Evolutionary conservation across 2,797 vertebrate species (phyloP).

Genomic region (Poeciliopsis presidionis): DNA sequence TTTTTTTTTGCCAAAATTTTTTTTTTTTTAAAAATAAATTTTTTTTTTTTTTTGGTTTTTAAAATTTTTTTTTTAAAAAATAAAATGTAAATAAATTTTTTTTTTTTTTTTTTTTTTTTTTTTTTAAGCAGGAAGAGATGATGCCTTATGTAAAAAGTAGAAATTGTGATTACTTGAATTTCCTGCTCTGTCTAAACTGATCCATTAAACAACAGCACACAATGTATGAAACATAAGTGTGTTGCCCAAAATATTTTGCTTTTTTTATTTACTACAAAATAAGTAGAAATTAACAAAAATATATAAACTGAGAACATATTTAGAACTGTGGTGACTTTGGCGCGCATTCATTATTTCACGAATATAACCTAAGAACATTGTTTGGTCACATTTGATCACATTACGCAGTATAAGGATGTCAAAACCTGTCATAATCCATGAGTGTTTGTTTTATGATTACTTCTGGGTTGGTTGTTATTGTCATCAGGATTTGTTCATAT

Average conservation of each 20-base stretch:
- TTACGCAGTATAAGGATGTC: background rate
- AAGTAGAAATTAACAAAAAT: background rate
- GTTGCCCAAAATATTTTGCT: background rate
- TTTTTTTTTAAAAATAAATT: too few species aligned
- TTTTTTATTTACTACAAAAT: background rate
- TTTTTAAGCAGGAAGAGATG: background rate
- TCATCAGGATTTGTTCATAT: background rate
- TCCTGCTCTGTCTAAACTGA: background rate
- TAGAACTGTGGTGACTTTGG: background rate
- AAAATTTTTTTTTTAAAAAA: too few species aligned
- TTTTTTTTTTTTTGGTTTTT: too few species aligned
- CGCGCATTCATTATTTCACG: background rate
- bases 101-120: too few species aligned
- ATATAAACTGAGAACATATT: background rate
- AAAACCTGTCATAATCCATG: background rate
- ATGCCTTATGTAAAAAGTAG: background rate
- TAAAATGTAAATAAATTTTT: too few species aligned
- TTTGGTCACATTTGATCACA: background rate
- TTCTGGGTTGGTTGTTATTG: background rate
- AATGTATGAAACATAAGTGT: background rate
- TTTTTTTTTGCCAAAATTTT: too few species aligned
- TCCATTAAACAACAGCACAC: background rate
- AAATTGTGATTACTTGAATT: background rate
- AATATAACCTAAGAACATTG: background rate
- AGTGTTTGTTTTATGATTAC: background rate